Base-by-base conservation (phyloP, 1,140 invertebrate species). In the Leptonema lineaticorne region DNA sequence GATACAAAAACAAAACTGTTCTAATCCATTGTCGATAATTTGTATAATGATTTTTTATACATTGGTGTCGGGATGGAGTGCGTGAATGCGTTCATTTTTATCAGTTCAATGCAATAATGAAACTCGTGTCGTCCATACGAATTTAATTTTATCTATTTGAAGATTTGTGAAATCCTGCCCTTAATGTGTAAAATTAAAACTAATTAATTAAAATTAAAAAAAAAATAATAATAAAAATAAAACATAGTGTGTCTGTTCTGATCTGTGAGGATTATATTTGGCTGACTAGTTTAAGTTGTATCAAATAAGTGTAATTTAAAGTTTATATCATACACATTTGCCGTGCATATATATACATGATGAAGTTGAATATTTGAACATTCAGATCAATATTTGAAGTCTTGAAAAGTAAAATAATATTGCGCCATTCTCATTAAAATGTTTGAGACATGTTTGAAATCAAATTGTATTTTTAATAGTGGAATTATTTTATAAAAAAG, bases 61-160 rank as follows among this genome's bases (percentile, higher is more conserved):
- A 53, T 53, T 16, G 59, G 59, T 62, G 59, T 62, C 59, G 33
- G 59, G 59, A 20, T 37, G 24, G 37, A 62, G 30, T 62, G 59
- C 59, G 11, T 62, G 28, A 33, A 37, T 16, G 57, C 57, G 33
- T 33, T 59, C 57, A 33, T 30, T 26, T 53, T 62, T 62, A 48
- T 46, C 22, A 9, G 16, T 46, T 64, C 16, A 48, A 50, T 28
- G 62, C 64, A 66, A 56, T 66, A 66, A 45, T 66, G 50, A 57
- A 66, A 66, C 48, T 3, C 16, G 60, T 46, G 56, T 67, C 66
- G 66, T 67, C 66, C 66, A 67, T 53, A 41, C 65, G 56, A 67
- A 67, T 67, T 67, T 67, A 60, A 60, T 59, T 37, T 58, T 62
- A 62, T 67, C 29, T 26, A 67, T 67, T 56, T 27, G n/a, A 33